Conservation (phyloP, 53 echinoderm and acorn worm species). For the Paracentrotus lividus region DNA sequence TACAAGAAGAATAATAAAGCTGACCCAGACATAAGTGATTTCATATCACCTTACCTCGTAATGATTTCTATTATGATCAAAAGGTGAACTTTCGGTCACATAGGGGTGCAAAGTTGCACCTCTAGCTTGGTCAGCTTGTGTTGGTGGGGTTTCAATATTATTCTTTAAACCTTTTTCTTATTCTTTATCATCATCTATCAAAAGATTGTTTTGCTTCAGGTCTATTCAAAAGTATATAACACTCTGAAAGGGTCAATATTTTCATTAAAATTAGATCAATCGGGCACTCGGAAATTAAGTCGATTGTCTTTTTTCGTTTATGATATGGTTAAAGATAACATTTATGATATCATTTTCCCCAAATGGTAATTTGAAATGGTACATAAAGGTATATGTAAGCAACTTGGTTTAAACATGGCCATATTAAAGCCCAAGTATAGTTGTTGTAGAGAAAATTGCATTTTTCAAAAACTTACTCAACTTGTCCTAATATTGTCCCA, state of each 20-base stretch:
- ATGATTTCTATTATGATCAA: constrained; percentile 32
- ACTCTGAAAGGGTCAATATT: constrained; percentile 25
- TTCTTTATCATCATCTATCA: constrained; percentile 8
- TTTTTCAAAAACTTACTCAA: too few species aligned
- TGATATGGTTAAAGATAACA: constrained; percentile 1
- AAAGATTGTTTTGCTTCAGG: constrained; percentile 28
- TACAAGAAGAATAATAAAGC: constrained; percentile 43
- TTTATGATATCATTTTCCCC: neutral
- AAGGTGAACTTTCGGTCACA: constrained; percentile 56
- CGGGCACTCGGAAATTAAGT: constrained; percentile 34
- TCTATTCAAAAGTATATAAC: neutral
- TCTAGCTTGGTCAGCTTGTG: constrained; percentile 13
- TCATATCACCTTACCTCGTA: constrained; percentile 55
- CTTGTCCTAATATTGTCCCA: too few species aligned
- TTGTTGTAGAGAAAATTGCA: too few species aligned
- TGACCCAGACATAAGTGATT: constrained; percentile 71
- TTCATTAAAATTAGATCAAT: constrained; percentile 31
- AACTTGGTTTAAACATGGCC: too few species aligned
- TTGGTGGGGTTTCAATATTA: constrained; percentile 8
- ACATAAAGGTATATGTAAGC: neutral
- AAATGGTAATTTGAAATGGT: constrained; percentile 17
- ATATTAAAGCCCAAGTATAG: too few species aligned
- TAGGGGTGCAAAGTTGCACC: constrained; percentile 27
- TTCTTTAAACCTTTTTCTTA: constrained; percentile 1
- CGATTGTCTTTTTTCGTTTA: neutral